A percentile compares a stretch with the other conserved stretches of the same genome.
Evolutionary conservation across 2,113 vertebrate species (phyloP).

Genomic region (Reinhardtius hippoglossoides): DNA sequence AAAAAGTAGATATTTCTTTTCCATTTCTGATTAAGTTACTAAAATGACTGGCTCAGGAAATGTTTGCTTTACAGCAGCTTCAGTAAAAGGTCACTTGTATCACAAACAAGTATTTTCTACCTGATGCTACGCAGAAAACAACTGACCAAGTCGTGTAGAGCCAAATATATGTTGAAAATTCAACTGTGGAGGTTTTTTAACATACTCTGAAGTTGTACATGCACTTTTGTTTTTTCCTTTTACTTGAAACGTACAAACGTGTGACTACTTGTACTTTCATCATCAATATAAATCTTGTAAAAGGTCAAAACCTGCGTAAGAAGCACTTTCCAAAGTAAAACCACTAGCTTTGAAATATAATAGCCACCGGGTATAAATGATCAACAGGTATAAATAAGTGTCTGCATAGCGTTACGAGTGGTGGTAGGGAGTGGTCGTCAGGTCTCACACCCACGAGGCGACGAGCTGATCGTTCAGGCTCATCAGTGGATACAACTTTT

Average conservation of each 20-base stretch:
- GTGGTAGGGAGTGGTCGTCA: constrained; percentile 40
- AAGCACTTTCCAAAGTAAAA: constrained; percentile 40
- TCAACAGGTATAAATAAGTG: constrained; percentile 51
- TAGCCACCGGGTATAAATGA: constrained; percentile 47
- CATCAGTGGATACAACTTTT: constrained; percentile 35
- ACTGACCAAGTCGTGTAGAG: constrained; percentile 20
- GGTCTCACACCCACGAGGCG: constrained; percentile 23
- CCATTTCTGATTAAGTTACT: constrained; percentile 24
- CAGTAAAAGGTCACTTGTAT: constrained; percentile 79
- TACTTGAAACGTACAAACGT: constrained; percentile 37
- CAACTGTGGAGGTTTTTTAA: constrained; percentile 1
- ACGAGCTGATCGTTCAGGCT: constrained; percentile 34
- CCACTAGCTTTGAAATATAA: constrained; percentile 38
- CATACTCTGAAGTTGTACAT: constrained; percentile 1
- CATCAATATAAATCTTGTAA: constrained; percentile 35
- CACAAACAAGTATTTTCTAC: constrained; percentile 31
- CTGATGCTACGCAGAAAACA: constrained; percentile 40
- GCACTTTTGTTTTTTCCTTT: neutral
- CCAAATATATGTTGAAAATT: constrained; percentile 27
- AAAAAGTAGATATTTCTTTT: neutral
- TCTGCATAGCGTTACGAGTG: constrained; percentile 73
- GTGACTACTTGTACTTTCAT: constrained; percentile 5
- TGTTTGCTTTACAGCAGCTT: constrained; percentile 38
- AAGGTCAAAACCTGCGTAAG: constrained; percentile 40
- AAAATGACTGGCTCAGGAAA: constrained; percentile 30